Conservation (phyloP, 2,797 vertebrate species). For the Pogoniulus pusillus region DNA sequence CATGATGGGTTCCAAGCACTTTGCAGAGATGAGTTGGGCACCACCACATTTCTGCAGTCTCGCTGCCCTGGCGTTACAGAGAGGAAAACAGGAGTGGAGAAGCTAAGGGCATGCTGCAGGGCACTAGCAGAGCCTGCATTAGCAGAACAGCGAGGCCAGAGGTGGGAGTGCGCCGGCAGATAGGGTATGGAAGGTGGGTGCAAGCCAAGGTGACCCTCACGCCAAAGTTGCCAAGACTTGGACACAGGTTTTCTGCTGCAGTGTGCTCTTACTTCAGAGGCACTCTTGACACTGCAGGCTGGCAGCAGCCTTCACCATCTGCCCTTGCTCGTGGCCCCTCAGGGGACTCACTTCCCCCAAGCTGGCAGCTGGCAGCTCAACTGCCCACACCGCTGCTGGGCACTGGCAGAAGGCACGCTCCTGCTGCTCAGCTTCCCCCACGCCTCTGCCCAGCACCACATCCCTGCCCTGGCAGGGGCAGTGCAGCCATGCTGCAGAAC, state of each 20-base stretch:
- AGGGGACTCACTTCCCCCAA: background rate
- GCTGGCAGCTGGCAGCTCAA: background rate
- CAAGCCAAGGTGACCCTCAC: background rate
- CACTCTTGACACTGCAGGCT: background rate
- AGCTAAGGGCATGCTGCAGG: background rate
- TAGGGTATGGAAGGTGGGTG: background rate
- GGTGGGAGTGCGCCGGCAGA: background rate
- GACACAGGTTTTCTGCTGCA: background rate
- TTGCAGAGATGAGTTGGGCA: too few species aligned
- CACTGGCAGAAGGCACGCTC: background rate
- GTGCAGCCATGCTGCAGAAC: background rate
- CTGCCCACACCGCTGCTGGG: accelerated
- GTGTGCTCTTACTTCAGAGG: background rate
- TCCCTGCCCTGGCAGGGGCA: background rate
- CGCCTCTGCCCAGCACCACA: background rate
- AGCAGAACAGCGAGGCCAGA: background rate
- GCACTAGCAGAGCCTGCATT: background rate
- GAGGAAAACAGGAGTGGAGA: background rate
- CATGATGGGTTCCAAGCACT: too few species aligned
- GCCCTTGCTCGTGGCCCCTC: background rate
- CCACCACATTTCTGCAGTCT: background rate
- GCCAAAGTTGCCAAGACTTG: accelerated
- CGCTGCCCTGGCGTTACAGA: background rate
- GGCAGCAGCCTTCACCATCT: background rate
- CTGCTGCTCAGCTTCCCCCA: background rate